Base-by-base conservation (phyloP, 2,797 vertebrate genomes). In the Pantherophis vulpinus region DNA sequence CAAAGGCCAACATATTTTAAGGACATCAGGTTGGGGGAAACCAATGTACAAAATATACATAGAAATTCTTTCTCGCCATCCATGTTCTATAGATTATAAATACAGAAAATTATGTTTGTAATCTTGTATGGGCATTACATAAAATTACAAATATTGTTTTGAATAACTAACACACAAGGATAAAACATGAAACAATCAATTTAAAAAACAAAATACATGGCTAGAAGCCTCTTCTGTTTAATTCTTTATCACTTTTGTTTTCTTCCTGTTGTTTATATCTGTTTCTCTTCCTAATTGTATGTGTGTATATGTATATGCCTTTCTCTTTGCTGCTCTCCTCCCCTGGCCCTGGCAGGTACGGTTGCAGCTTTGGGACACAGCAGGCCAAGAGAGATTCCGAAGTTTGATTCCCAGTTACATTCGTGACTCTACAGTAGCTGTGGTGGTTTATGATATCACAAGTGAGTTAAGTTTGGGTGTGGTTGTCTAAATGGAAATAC, bases 391-490 rank as follows among this genome's bases (percentile, higher is more conserved):
- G 97, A 98, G 98, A 94, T 99, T 99, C 97, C 98, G 98, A 95
- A 98, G 98, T 97, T 98, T 99, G 97, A 99, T 99, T 92, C 98
- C 99, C 95, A 99, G 98, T 96, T 99, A 99, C 95, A 99, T 99
- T 96, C 98, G 99, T 56, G 99, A 99, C 98, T 99, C 99, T 96
- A 99, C 99, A 0, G 98, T 99, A 96, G 99, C 99, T 0, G 99
- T 99, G 96, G 99, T 99, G 95, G 99, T 99, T 94, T 99, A 99
- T 0, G 99, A 99, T 96, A 99, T 99, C 86, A 99, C 98, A 96
- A 99, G 99, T 99, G 95, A 98, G 98, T 97, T 91, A 58, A 87
- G 54, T 54, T 55, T 56, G 83, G 37, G n/a, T 63, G n/a, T 29
- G 66, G 54, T 59, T 91, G 51, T 42, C 42, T 86, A 13, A 32